Conservation (phyloP, 2,113 vertebrate genomes). For the Chloebia gouldiae region DNA sequence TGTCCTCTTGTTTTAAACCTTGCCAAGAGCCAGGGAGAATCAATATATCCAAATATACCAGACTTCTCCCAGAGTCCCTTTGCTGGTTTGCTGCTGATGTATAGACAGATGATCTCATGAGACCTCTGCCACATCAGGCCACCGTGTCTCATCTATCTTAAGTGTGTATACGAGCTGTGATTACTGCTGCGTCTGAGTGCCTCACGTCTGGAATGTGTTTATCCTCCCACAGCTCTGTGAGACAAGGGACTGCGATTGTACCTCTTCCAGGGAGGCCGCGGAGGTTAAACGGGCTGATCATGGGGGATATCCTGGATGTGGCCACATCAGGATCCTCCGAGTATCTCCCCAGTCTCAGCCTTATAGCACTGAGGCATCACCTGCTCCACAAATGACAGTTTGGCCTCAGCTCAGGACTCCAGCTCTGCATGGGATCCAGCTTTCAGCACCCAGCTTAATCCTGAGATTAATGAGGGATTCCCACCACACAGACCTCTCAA, state of each 20-base stretch:
- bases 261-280: background rate
- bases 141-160: conserved; percentile 46
- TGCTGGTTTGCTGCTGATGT: conserved; percentile 53
- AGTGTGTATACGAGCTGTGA: background rate
- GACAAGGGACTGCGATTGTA: background rate
- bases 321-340: fast-evolving
- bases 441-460: conserved; percentile 11
- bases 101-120: conserved; percentile 60
- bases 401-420: fast-evolving
- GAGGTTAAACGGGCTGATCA: background rate
- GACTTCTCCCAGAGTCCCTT: conserved; percentile 35
- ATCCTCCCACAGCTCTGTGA: background rate
- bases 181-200: background rate
- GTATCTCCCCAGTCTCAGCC: background rate
- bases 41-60: conserved; percentile 17
- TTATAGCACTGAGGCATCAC: background rate
- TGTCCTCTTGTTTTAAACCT: background rate
- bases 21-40: background rate
- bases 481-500: background rate
- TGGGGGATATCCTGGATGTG: fast-evolving
- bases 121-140: conserved; percentile 48
- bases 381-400: background rate
- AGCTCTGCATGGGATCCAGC: fast-evolving
- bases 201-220: conserved; percentile 10
- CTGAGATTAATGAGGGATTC: conserved; percentile 32